phyloP scores from a whole-genome alignment of 2,113 vertebrate species.

The Hypocryptadius cinnamomeus region DNA sequence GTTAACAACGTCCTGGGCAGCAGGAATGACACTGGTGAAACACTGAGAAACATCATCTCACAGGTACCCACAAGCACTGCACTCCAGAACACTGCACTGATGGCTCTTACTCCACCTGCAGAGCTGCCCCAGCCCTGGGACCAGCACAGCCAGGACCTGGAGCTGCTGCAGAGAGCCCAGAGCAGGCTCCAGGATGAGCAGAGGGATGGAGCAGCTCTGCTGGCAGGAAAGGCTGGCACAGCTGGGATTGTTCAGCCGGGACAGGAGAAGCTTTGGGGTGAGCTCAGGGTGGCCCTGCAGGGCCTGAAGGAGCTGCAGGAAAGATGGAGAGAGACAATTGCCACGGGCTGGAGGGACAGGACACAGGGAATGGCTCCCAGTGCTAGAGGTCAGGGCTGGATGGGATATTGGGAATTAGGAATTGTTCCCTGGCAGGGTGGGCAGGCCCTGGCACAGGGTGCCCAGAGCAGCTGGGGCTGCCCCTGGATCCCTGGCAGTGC shows the following conservation, averaged over 20 bases:
- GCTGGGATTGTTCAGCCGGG: not conserved
- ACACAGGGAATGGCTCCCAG: not conserved
- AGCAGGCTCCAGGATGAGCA: not conserved
- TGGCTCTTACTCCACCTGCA: not conserved
- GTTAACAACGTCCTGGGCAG: not conserved
- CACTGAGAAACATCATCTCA: not conserved
- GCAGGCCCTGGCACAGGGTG: not conserved
- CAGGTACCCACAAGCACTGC: not conserved
- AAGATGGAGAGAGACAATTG: not conserved
- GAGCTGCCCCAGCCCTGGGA: not conserved
- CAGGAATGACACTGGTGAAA: not conserved
- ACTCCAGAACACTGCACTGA: no score
- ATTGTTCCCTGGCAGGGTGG: not conserved
- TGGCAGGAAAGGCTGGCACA: not conserved
- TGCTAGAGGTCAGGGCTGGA: not conserved
- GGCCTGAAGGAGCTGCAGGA: not conserved
- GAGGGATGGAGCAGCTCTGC: not conserved
- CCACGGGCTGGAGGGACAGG: not conserved
- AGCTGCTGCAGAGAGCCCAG: not conserved
- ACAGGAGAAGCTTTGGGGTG: not conserved
- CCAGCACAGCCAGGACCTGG: not conserved
- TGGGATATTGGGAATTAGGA: not conserved
- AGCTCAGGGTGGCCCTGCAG: not conserved
- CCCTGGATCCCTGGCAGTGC: not conserved
- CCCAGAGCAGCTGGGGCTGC: not conserved